Conservation (phyloP, 2,888 invertebrate genomes). For the Glaucopsyche alexis region DNA sequence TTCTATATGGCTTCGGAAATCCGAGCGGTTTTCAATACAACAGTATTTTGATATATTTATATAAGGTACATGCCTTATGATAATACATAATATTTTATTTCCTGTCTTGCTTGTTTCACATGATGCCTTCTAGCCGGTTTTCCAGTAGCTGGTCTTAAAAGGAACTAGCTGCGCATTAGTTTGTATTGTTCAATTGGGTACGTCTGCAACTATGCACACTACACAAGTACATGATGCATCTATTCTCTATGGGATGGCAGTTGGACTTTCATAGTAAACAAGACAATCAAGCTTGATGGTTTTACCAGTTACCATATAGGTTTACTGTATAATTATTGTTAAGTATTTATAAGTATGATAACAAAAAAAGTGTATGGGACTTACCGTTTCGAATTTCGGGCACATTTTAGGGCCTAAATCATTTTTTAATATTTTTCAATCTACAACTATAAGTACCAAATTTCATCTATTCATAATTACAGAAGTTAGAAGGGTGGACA, state of each 20-base stretch:
- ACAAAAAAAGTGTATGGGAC: background rate
- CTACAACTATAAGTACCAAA: too few relatives aligned
- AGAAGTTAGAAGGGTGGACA: too few relatives aligned
- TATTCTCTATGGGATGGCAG: background rate
- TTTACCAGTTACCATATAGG: background rate
- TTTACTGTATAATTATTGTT: background rate
- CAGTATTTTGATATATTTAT: background rate
- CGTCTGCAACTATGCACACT: too few relatives aligned
- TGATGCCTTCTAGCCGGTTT: background rate
- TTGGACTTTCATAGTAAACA: background rate
- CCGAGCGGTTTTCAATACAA: constrained; percentile 21
- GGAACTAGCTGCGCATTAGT: constrained; percentile 2
- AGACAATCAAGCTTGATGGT: background rate
- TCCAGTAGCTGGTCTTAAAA: background rate
- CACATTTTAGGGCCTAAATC: background rate
- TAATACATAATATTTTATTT: background rate
- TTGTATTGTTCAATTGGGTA: constrained; percentile 17
- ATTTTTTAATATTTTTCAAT: too few relatives aligned
- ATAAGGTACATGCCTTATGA: background rate
- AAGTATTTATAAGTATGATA: background rate
- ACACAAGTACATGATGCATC: background rate
- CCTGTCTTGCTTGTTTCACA: background rate
- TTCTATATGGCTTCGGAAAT: constrained; percentile 19
- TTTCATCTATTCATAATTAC: too few relatives aligned
- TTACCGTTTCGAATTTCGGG: background rate